Base-by-base conservation (phyloP, 2,113 vertebrate genomes). In the Glaucidium brasilianum region DNA sequence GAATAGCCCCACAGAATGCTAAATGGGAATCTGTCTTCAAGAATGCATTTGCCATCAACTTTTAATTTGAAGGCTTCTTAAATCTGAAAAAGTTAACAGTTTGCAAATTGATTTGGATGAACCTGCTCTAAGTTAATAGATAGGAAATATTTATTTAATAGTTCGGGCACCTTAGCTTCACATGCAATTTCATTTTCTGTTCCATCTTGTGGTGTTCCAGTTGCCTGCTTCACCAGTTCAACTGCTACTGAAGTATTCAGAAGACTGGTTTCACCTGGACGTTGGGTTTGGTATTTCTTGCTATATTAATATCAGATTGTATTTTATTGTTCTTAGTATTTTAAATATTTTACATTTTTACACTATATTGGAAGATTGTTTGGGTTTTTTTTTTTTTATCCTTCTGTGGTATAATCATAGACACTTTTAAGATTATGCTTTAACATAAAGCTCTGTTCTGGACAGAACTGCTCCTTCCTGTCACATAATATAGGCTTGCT, bases 61-160 rank as follows among this genome's bases (percentile, higher is more conserved):
- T 95, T 72, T 79, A 90, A 78, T 75, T 90, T 85, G 80, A 85
- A 94, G n/a, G 43, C 47, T 90, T 92, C 84, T 91, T 95, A 69
- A 80, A 87, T 78, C 90, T 83, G 53, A 83, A 92, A 53, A 92
- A 95, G 58, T 45, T 50, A 85, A 55, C 52, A 45, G n/a, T 95
- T 95, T 82, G 34, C 72, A 92, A 95, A 95, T 79, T 94, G 69
- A 91, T 95, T 94, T 97, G 90, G 79, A 87, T 91, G 87, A 97
- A 64, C 72, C 18, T 63, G 29, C 69, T 77, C 62, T 23, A 63
- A 85, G 62, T 73, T 74, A 93, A 84, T 77, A 92, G 81, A 69
- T 94, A 60, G 35, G 55, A 92, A 96, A 92, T 92, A 74, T 67
- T 95, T 94, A 85, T 95, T 88, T 79, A 82, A 89, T 82, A 41